Base-by-base conservation (phyloP, 1,140 invertebrate genomes). In the Trichonephila clavipes region DNA sequence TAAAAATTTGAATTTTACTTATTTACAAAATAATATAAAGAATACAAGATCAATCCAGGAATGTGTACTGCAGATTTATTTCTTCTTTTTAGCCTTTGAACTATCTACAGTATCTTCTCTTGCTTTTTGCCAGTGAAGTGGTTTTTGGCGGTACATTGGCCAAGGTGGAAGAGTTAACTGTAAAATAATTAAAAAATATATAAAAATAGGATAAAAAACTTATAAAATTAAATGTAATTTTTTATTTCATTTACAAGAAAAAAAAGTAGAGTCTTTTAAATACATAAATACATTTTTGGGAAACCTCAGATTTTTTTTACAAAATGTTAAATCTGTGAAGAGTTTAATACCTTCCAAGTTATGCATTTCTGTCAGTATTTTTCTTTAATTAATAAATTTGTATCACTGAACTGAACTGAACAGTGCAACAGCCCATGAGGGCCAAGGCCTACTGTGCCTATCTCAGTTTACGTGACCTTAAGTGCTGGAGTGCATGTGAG, bases 121-220 rank as follows among this genome's bases (percentile, higher is more conserved):
- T n/a, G 97, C 97, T 95, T 98, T 98, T 95, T 98, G 98, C 98
- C 98, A 99, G n/a, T 97, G 97, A 1, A 99, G 96, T 28, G 98
- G 97, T 96, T 98, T 98, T 93, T 97, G 96, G 59, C 98, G 96
- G 95, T 98, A 99, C 97, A 99, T 98, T 0, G 98, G 98, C 98
- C 98, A 99, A 18, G 98, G 98, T 72, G 98, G 98, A 95, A 99
- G 96, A 4, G 98, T 98, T 12, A 98, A 96, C 97, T 97, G 95
- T 4, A 85, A 85, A 59, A 85, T 12, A 51, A 10, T 51, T 51
- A 51, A 51, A 10, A 51, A 51, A 51, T 7, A 51, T 51, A 10
- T 51, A 21, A n/a, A 14, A 69, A 24, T 66, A 6, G 24, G 28
- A 34, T 16, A 18, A 5, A 77, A 72, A 34, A 28, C 12, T 72